Evolutionary conservation across 1,140 invertebrate genomes (phyloP).

Genomic region (Trachymyrmex cornetzi): DNA sequence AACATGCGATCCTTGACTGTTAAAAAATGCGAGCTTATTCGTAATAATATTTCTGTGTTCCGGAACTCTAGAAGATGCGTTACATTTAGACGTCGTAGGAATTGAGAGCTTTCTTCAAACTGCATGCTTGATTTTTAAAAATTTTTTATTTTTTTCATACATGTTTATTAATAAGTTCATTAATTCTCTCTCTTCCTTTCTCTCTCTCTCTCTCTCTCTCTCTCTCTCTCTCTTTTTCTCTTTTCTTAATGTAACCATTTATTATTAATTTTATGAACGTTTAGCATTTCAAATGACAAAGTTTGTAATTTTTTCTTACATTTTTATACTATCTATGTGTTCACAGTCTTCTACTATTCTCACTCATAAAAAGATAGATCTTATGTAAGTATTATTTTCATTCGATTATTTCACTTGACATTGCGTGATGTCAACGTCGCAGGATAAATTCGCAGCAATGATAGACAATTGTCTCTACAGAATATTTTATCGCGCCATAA

Average conservation of each 20-base stretch:
- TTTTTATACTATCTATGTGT: not conserved
- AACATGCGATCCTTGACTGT: not conserved
- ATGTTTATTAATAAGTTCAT: not conserved
- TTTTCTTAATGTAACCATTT: not conserved
- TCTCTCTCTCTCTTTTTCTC: not conserved
- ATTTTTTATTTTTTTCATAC: not conserved
- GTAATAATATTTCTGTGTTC: not conserved
- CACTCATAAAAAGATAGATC: not conserved
- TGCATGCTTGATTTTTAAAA: not conserved
- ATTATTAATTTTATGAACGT: not conserved
- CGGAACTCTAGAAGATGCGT: not conserved
- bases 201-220: not conserved
- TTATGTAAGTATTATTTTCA: not conserved
- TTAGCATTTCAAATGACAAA: not conserved
- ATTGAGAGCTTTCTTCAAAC: not conserved
- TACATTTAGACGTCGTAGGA: not conserved
- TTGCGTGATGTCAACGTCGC: constrained; percentile 1
- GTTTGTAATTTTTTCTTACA: not conserved
- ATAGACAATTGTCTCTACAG: constrained; percentile 18
- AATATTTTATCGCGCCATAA: constrained; percentile 43
- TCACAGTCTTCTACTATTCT: not conserved
- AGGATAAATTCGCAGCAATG: constrained; percentile 12
- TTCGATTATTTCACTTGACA: not conserved
- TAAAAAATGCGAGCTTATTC: not conserved
- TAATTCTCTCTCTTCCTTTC: not conserved